Conservation (phyloP, 2,113 vertebrate genomes). For the Microtus richardsoni region DNA sequence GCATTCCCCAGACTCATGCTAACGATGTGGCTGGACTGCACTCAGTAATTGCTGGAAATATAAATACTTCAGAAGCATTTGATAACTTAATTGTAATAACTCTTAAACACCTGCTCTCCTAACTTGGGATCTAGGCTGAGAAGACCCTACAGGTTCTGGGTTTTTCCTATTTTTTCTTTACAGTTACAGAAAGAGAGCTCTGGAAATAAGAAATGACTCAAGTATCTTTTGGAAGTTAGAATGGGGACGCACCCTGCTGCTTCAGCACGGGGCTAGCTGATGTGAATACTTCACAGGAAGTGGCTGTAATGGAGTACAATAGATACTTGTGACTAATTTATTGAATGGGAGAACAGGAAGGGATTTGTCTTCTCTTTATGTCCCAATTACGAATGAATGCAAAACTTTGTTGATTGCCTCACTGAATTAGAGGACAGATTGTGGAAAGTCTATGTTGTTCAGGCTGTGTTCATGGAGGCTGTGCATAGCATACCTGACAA, state of each 20-base stretch:
- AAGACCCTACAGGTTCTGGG: background rate
- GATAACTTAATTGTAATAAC: background rate
- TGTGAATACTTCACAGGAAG: background rate
- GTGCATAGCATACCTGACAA: background rate
- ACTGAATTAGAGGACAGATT: background rate
- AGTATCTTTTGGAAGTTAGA: background rate
- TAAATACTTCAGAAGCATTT: slow-evolving; percentile 11
- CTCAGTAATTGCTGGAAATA: background rate
- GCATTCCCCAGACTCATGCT: background rate
- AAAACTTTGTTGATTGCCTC: background rate
- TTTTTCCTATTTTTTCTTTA: background rate
- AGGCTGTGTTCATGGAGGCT: background rate
- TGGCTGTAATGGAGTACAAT: background rate
- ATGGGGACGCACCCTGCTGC: background rate
- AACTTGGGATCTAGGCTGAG: background rate
- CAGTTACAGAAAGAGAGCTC: background rate
- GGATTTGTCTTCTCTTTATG: background rate
- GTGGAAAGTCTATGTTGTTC: background rate
- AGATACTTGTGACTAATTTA: background rate
- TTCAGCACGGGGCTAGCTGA: background rate
- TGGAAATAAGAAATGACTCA: background rate
- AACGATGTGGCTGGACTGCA: background rate
- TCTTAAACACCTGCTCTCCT: background rate
- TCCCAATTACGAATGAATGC: background rate
- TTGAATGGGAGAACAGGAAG: background rate